Percentiles rank a stretch among this genome's conserved stretches.
Evolutionary conservation across 1,140 invertebrate genomes (phyloP).

Genomic region (Zaprionus ornatus): DNA sequence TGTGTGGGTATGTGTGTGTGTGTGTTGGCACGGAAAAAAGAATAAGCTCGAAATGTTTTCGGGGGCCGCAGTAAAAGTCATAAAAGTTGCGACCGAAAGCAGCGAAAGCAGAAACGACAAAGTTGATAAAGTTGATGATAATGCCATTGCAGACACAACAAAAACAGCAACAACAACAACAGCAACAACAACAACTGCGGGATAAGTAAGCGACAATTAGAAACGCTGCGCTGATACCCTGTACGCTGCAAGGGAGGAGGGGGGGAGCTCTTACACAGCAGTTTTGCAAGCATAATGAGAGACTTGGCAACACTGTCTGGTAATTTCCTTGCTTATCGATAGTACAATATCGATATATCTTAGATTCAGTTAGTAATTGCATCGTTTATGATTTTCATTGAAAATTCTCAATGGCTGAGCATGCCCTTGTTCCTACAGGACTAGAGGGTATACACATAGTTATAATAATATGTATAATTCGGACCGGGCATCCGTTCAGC

Average conservation of each 20-base stretch:
- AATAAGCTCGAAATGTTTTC: not conserved
- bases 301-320: not conserved
- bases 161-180: constrained; percentile 5
- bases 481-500: not conserved
- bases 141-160: constrained; percentile 22
- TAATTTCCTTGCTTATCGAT: not conserved
- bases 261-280: too few species aligned
- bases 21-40: not conserved
- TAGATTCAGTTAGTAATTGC: too few species aligned
- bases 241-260: too few species aligned
- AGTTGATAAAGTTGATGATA: constrained; percentile 46
- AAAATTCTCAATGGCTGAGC: not conserved
- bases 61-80: constrained; percentile 27
- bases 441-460: not conserved
- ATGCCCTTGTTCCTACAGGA: not conserved
- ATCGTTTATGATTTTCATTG: too few species aligned
- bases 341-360: too few species aligned
- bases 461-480: constrained; percentile 6
- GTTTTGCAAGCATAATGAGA: not conserved
- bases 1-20: constrained; percentile 4
- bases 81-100: constrained; percentile 37
- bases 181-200: not conserved
- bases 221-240: not conserved
- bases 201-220: not conserved
- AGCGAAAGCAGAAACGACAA: constrained; percentile 21